A percentile compares a stretch with the other conserved stretches of the same genome.
Conservation (phyloP, 2,888 invertebrate genomes). For the Podabrus alpinus region DNA sequence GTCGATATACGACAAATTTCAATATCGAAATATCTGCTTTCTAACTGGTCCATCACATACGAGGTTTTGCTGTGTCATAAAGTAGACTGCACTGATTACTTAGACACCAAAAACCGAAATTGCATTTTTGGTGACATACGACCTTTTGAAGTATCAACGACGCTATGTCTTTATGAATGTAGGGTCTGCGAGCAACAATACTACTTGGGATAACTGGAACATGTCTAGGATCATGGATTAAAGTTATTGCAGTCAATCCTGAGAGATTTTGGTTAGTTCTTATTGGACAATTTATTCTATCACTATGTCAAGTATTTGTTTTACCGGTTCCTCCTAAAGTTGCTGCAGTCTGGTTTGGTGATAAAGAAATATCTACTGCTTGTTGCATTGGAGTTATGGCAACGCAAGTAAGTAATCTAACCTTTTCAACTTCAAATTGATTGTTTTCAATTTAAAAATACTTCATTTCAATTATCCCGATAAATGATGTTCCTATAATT, state of each 20-base stretch:
- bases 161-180: conserved; percentile 34
- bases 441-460: too few species aligned
- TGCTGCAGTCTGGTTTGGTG: conserved; percentile 97
- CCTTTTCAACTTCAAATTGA: too few species aligned
- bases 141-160: too few species aligned
- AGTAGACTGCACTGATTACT: too few species aligned
- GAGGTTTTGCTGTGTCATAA: too few species aligned
- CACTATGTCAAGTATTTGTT: conserved; percentile 88
- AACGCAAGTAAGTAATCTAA: conserved; percentile 77
- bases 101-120: too few species aligned
- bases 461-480: too few species aligned
- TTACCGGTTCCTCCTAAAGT: conserved; percentile 87
- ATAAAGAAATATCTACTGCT: conserved; percentile 92
- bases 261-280: conserved; percentile 85
- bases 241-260: conserved; percentile 81
- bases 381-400: conserved; percentile 98
- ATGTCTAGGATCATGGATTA: conserved; percentile 84
- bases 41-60: too few species aligned
- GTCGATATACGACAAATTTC: too few species aligned
- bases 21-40: too few species aligned
- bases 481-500: too few species aligned
- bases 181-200: conserved; percentile 83
- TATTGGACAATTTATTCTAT: conserved; percentile 83
- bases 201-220: conserved; percentile 83
- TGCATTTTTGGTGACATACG: too few species aligned